phyloP scores from a whole-genome alignment of 2,797 vertebrate species.

The Tangara arthus region DNA sequence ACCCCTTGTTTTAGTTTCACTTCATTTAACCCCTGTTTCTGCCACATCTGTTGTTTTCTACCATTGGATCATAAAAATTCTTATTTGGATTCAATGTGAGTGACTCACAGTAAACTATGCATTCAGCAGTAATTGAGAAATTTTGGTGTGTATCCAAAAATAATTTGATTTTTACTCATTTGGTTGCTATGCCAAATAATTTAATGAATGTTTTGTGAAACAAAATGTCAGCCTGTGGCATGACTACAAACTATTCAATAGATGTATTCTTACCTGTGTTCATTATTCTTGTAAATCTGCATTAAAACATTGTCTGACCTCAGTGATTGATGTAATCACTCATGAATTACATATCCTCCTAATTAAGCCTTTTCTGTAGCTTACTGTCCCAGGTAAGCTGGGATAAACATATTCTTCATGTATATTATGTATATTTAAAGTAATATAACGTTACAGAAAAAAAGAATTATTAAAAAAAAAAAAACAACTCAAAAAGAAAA shows the following conservation, averaged over 20 bases:
- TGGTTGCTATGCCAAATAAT: conserved; percentile 51
- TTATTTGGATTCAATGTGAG: not conserved
- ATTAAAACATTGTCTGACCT: not conserved
- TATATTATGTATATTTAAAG: not conserved
- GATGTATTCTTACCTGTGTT: not conserved
- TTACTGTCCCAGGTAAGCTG: not conserved
- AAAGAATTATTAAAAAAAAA: not conserved
- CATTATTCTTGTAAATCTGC: not conserved
- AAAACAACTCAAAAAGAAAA: not conserved
- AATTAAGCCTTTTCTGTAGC: not conserved
- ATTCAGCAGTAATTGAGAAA: not conserved
- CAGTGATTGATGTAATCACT: not conserved
- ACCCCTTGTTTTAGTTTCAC: not conserved
- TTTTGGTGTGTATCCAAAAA: not conserved
- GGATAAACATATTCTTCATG: not conserved
- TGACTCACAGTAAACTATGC: not conserved
- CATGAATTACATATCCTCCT: not conserved
- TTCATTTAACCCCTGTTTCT: not conserved
- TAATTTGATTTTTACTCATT: conserved; percentile 36
- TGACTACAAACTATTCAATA: not conserved
- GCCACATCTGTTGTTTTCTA: not conserved
- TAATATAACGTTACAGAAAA: not conserved
- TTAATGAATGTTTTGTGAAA: conserved; percentile 30
- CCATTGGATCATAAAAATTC: not conserved
- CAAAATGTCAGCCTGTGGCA: conserved; percentile 41